Conservation (phyloP, 2,797 vertebrate genomes). For the Serranus cabrilla region DNA sequence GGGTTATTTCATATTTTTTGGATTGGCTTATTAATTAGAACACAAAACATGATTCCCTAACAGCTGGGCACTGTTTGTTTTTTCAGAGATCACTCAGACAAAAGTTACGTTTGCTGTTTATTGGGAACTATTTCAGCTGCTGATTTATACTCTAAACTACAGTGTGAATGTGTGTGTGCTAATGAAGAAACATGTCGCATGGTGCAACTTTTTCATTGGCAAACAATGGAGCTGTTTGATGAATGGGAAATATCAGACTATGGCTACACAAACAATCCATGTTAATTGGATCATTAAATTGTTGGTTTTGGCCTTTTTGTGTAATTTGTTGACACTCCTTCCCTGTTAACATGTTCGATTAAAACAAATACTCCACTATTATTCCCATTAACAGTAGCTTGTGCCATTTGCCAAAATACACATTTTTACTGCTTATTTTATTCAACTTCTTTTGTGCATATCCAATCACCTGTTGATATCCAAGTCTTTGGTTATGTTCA, state of each 20-base stretch:
- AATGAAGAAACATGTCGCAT: not conserved
- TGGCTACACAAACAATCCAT: not conserved
- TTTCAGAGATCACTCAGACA: not conserved
- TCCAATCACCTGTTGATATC: no score
- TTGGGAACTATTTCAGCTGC: not conserved
- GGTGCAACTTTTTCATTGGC: not conserved
- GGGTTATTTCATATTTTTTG: not conserved
- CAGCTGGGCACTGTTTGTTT: not conserved
- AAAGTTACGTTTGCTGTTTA: not conserved
- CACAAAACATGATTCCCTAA: not conserved
- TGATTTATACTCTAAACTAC: not conserved
- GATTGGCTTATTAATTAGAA: not conserved
- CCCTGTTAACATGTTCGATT: no score
- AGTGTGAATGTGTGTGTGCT: not conserved
- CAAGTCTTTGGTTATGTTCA: no score
- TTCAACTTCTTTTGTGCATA: no score
- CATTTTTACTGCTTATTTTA: no score
- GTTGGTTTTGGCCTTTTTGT: not conserved
- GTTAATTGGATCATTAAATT: not conserved
- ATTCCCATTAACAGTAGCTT: no score
- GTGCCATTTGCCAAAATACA: no score
- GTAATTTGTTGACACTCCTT: not conserved
- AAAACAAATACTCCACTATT: no score
- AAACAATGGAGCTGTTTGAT: not conserved
- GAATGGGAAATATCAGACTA: not conserved